Evolutionary conservation across 2,888 invertebrate species (phyloP), one percentile per base, ranked within the genome.

Genomic region (Plebejus anna): DNA sequence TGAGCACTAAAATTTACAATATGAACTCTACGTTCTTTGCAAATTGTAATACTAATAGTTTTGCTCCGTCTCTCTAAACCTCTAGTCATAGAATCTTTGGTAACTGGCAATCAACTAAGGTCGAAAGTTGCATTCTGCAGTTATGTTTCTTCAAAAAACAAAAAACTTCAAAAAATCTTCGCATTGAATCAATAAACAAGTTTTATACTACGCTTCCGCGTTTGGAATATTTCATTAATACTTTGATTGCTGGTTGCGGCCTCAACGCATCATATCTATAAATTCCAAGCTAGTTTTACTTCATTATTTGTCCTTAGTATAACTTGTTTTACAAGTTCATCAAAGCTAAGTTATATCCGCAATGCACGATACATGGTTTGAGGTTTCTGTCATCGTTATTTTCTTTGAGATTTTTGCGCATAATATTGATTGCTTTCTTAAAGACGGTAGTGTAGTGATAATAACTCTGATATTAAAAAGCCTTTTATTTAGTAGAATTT

Each of bases 281-380:
- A 72, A 72, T 72, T 72, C 66, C 32, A 36, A 66, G 66, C 66
- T 66, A 66, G 66, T 66, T 66, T 66, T 66, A 36, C 66, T 66
- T 66, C 66, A 36, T 36, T 66, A 66, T 66, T 32, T 66, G 66
- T 66, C 66, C 16, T 66, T 28, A 28, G 28, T 61, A 61, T 61
- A 61, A 61, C 61, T 61, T 61, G 61, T 61, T 61, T 61, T 61
- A 61, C 61, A 61, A 61, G 28, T 61, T 61, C 61, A 61, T 28
- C 61, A 61, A 9, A 28, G 61, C 22, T 61, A 28, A 61, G 61
- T 61, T 61, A 61, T 61, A 61, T 61, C 61, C 61, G 61, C 61
- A 9, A 9, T 28, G 61, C 11, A 61, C 61, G 28, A 61, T 61
- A 22, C 9, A 59, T 22, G 7, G 61, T n/a, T 57, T n/a, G 32